Base-by-base conservation (phyloP, 2,113 vertebrate genomes). In the Terrapene triunguis region DNA sequence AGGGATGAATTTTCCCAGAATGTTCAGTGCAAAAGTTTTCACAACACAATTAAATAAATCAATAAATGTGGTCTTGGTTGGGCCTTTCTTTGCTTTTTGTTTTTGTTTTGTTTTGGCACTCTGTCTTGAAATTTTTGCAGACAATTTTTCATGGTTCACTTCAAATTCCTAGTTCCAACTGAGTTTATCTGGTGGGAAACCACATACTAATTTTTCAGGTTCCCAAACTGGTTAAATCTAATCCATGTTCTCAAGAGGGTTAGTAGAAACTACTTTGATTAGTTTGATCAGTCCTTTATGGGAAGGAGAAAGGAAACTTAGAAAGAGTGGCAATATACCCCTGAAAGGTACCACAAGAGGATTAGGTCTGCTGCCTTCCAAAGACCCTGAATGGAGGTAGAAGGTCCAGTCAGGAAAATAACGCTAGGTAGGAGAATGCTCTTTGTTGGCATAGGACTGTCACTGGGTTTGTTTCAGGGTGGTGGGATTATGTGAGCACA, bases 391-490 rank as follows among this genome's bases (percentile, higher is more conserved):
- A 35, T 0, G 0, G 42, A 6, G 83, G 10, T 57, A 57, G 87
- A 44, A 57, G 88, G 38, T 54, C 91, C 0, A 0, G 54, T 55
- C 27, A 81, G 59, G 76, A 42, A 74, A 0, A 59, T 35, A 65
- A 65, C 1, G 6, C 53, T 47, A 59, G 79, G 82, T 69, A 6
- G 44, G 81, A 88, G 78, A 65, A 90, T 65, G 14, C 0, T 5
- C 13, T 51, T 19, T 10, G 24, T 80, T 85, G 38, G 38, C 38
- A 22, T 17, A 81, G 51, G 86, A 22, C 69, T 87, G 84, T n/a
- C 44, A 1, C 59, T 87, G 88, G 55, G 65, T 47, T 32, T 74
- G 82, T 47, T 80, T 65, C 62, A 65, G 32, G 16, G 3, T 65
- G 29, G 62, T 65, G 32, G 32, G 8, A 35, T n/a, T 17, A 65